Percentiles rank a stretch among this genome's conserved stretches.
Conservation (phyloP, 2,113 vertebrate genomes). For the Cheirogaleus medius region DNA sequence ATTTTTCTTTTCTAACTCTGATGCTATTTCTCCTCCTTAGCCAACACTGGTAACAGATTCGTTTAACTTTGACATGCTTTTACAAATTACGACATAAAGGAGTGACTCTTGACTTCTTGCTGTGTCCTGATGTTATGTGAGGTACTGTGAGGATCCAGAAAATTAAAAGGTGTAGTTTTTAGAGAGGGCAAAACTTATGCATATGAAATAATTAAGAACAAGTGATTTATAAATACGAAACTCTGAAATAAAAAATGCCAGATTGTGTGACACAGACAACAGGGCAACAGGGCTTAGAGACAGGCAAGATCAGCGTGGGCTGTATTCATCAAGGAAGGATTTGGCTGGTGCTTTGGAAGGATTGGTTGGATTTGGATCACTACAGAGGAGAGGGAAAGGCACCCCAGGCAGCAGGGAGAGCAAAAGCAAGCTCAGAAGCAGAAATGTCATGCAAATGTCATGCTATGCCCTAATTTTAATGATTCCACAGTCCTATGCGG, state of each 20-base stretch:
- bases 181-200: neutral
- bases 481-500: slow-evolving; percentile 39
- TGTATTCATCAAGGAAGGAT: slow-evolving; percentile 68
- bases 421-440: slow-evolving; percentile 54
- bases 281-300: slow-evolving; percentile 5
- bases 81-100: neutral
- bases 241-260: slow-evolving; percentile 47
- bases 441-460: slow-evolving; percentile 80
- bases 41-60: neutral
- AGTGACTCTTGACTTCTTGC: neutral
- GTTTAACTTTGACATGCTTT: neutral
- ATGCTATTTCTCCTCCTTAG: neutral
- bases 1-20: neutral
- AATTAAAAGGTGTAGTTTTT: neutral
- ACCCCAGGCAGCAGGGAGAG: slow-evolving; percentile 50
- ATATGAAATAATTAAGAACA: slow-evolving; percentile 19
- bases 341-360: slow-evolving; percentile 57
- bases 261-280: slow-evolving; percentile 21
- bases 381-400: slow-evolving; percentile 8
- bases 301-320: neutral
- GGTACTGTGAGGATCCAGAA: neutral
- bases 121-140: neutral
- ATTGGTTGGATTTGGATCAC: slow-evolving; percentile 65
- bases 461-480: slow-evolving; percentile 67
- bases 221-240: slow-evolving; percentile 11